Base-by-base conservation (phyloP, 2,797 vertebrate genomes). In the Carduelis carduelis region DNA sequence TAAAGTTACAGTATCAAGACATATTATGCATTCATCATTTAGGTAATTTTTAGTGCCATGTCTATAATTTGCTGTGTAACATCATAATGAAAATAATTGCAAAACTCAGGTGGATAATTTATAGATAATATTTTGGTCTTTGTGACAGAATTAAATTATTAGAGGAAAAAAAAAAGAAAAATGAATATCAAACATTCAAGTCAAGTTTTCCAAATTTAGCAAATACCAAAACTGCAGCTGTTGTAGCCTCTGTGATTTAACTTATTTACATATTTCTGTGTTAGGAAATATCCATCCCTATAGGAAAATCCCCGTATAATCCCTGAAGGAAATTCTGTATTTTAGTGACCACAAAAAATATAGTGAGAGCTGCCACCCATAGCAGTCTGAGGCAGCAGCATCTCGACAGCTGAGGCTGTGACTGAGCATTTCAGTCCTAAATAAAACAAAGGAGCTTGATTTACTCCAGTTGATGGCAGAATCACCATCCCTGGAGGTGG, bases 381-480 rank as follows among this genome's bases (percentile, higher is more conserved):
- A 37, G 60, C 43, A 50, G 3, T 32, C n/a, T 32, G 50, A 85
- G 68, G 30, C 44, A 57, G 15, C 55, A 35, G 55, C 43, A 27
- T 41, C 46, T 35, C 4, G 17, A 6, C 39, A 59, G 8, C 60
- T 46, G 37, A 60, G 32, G 7, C 34, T 75, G 26, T 59, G 68
- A 37, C 35, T 59, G 35, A 63, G 22, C 32, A n/a, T 75, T 75
- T 82, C 39, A 24, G 28, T 63, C 61, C 39, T 37, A 28, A 75
- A 39, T 32, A 63, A 43, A 44, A 71, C 9, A 63, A 41, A 15
- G 4, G 30, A 32, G 5, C 44, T 71, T 66, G 21, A 55, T 12
- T 37, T 57, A 37, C 12, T 63, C 21, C 12, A 43, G 7, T 4
- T 2, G 0, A 7, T 21, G 50, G 11, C 1, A 1, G n/a, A 50